phyloP scores from a whole-genome alignment of 2,113 vertebrate genomes.

The Apistogramma diplotaenia region DNA sequence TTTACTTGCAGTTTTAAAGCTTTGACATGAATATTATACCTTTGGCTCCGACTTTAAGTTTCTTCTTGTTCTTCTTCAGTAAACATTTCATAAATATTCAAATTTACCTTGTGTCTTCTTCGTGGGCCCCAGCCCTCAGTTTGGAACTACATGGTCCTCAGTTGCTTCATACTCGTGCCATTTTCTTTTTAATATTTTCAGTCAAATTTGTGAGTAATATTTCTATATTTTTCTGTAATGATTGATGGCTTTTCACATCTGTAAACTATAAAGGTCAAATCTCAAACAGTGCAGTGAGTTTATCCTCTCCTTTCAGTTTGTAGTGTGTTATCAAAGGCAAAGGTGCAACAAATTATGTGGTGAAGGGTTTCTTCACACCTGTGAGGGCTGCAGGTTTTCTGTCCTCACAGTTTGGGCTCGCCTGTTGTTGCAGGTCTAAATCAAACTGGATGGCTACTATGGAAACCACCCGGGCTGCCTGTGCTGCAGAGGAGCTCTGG shows the following conservation, averaged over 20 bases:
- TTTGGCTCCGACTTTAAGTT: not conserved
- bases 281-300: not conserved
- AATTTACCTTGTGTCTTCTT: not conserved
- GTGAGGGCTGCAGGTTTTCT: not conserved
- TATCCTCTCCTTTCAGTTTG: not conserved
- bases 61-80: not conserved
- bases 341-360: not conserved
- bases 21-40: not conserved
- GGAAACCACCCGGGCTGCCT: not conserved
- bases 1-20: no score
- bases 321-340: no score
- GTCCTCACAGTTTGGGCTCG: not conserved
- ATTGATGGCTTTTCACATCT: no score
- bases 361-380: not conserved
- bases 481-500: not conserved
- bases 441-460: constrained; percentile 8
- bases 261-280: not conserved
- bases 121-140: not conserved
- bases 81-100: not conserved
- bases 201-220: no score
- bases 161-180: no score
- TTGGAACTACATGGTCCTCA: no score
- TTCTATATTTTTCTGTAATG: no score
- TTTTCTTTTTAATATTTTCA: no score
- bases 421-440: constrained; percentile 1